Evolutionary conservation across 2,888 invertebrate species (phyloP).

Genomic region (Drosophila basisetae): DNA sequence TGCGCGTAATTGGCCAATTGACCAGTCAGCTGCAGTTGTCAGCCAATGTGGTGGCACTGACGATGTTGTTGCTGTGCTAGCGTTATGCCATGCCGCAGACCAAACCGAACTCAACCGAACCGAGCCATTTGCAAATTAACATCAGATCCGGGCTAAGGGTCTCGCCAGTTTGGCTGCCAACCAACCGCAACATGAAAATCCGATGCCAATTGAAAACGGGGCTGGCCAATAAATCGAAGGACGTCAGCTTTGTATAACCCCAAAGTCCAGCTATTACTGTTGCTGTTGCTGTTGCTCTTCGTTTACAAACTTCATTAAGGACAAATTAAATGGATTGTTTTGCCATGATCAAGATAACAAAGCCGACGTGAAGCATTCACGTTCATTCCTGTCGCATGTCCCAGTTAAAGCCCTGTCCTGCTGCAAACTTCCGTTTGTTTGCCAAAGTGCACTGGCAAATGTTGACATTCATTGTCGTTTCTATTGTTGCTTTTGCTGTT

Average conservation of each 20-base stretch:
- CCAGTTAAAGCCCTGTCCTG: constrained; percentile 27
- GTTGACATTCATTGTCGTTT: constrained; percentile 67
- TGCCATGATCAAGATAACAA: constrained; percentile 69
- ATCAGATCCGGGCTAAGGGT: constrained; percentile 34
- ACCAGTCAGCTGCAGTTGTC: background rate
- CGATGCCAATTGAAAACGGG: constrained; percentile 52
- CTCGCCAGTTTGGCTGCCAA: constrained; percentile 47
- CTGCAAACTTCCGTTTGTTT: constrained; percentile 41
- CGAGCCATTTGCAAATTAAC: constrained; percentile 53
- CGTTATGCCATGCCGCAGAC: constrained; percentile 34
- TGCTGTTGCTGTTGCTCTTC: constrained; percentile 8
- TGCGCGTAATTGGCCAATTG: constrained; percentile 2
- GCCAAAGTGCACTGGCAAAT: constrained; percentile 76
- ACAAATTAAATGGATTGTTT: constrained; percentile 76
- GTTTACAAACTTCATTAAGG: constrained; percentile 66
- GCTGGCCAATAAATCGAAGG: constrained; percentile 52
- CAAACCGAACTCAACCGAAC: constrained; percentile 8
- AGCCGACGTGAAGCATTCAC: constrained; percentile 61
- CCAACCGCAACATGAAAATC: constrained; percentile 58
- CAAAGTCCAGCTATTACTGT: constrained; percentile 1
- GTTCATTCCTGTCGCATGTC: constrained; percentile 30
- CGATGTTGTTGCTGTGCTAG: constrained; percentile 18
- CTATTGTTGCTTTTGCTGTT: constrained; percentile 11
- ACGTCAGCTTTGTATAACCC: constrained; percentile 41
- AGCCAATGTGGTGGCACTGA: constrained; percentile 9